These are phyloP conservation scores for Druceiella hillmani DNA, from an alignment of 2,888 invertebrate genomes.

Conservation along the genomic window DNA sequence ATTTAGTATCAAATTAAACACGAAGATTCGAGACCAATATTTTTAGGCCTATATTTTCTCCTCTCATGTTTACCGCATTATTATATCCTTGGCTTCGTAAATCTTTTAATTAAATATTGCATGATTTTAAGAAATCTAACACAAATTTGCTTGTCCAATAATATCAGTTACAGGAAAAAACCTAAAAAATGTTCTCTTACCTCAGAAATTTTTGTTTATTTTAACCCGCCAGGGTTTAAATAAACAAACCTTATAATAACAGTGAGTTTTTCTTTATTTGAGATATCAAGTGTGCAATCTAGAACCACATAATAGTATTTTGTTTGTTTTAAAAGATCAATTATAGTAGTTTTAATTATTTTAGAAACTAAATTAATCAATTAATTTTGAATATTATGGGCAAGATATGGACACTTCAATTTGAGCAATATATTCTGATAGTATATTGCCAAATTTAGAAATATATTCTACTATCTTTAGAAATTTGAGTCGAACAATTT, in stretches of 20 bases:
- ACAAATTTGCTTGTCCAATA: too few species aligned
- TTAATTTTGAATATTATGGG: too few species aligned
- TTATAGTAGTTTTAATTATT: slow-evolving; percentile 2
- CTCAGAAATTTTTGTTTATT: not conserved
- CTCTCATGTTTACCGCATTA: slow-evolving; percentile 2
- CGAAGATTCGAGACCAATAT: too few species aligned
- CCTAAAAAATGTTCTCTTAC: slow-evolving; percentile 4
- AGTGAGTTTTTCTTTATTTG: too few species aligned
- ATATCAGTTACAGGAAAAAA: too few species aligned
- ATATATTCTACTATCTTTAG: slow-evolving; percentile 1
- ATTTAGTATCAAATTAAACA: too few species aligned
- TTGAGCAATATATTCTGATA: not conserved
- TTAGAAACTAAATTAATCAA: slow-evolving; percentile 2
- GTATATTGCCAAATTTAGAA: slow-evolving; percentile 4
- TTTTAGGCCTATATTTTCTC: slow-evolving; percentile 3
- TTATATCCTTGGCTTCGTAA: slow-evolving; percentile 3
- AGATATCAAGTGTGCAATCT: slow-evolving; percentile 2
- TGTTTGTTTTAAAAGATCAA: slow-evolving; percentile 3
- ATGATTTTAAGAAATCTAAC: too few species aligned
- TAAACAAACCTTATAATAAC: slow-evolving; percentile 4
- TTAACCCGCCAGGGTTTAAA: slow-evolving; percentile 2
- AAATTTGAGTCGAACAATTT: slow-evolving; percentile 4
- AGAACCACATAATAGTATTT: slow-evolving; percentile 4
- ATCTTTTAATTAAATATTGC: slow-evolving; percentile 3
- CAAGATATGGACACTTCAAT: too few species aligned